Evolutionary conservation across 2,797 vertebrate genomes (phyloP), one percentile per base, ranked within the genome.

Genomic region (Arvicola amphibius): DNA sequence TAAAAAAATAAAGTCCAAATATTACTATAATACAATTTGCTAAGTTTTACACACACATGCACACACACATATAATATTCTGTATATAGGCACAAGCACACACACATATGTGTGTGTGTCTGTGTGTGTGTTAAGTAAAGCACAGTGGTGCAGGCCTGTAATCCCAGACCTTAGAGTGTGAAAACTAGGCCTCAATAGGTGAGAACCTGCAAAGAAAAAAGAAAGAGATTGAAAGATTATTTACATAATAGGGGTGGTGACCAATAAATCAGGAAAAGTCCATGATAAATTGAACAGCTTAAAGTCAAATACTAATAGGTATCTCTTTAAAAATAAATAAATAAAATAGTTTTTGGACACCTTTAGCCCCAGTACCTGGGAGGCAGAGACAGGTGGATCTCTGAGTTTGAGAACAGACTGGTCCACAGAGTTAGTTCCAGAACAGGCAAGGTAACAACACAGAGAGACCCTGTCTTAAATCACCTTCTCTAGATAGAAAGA

Each of bases 281-380:
- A 10, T 48, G 63, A 67, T 3, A 48, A n/a, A 51, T 5, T 71
- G 13, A 87, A 71, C 14, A 87, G 14, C 32, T 56, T 40, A 59
- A 74, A 88, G 40, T 69, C 25, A 74, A 74, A 19, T 8, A 73
- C 25, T 25, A 56, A 73, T 56, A 40, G 1, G 12, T 86, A 29
- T 91, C 51, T 81, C 27, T 91, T 86, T 74, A 25, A 85, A 85
- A 94, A 88, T 53, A n/a, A 43, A 23, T 69, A 87, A 88, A 76
- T 79, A n/a, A 96, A 92, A 94, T 79, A 67, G 32, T 63, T 85
- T 88, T 88, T 34, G 25, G 8, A 23, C 21, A 9, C 17, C 69
- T 37, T 69, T 69, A n/a, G 29, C 37, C 19, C n/a, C 69, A 71
- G 67, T 34, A 69, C 67, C n/a, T 69, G 34, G 67, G 16, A 69